Evolutionary conservation across 2,797 vertebrate species (phyloP), one percentile per base, ranked within the genome.

Genomic region (Chromobotia macracanthus): DNA sequence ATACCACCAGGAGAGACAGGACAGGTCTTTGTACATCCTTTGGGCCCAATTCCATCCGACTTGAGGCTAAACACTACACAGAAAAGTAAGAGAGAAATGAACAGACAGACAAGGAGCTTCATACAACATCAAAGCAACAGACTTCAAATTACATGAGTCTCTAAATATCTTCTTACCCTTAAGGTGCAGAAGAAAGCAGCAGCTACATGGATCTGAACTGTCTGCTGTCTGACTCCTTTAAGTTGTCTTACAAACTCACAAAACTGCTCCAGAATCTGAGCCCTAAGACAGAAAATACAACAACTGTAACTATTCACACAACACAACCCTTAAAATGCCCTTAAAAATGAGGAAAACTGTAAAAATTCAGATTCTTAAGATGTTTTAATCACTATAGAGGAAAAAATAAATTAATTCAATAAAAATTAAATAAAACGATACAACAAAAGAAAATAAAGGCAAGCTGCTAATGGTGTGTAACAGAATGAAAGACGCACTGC

Each of bases 181-280:
- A 98, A 90, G 74, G 95, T 92, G 82, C 91, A 92, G 90, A 94
- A 96, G 87, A 97, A 87, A 46, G 96, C 95, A 77, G 95, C 92
- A 66, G 96, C 86, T 72, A 94, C 86, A 53, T 95, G 94, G 1
- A 95, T 89, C 78, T 95, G 96, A 38, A 96, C 88, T 2, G 90
- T 90, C 87, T 95, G 95, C 69, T 96, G 96, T 2, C 94, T 92
- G 58, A 91, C 92, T 82, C 95, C 95, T 87, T 96, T 98, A 71
- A 95, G 86, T 82, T 95, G 94, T 75, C 94, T 96, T 87, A 97
- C 86, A 0, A 90, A 90, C 69, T 94, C 92, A 67, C 92, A 87
- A 84, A 97, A 92, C 84, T 97, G 95, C 85, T 97, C 94, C 89
- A 98, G 74, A 0, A 93, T 90, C 83, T 94, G 95, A 38, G 93